phyloP scores from a whole-genome alignment of 2,113 vertebrate species.

The Fulica atra region DNA sequence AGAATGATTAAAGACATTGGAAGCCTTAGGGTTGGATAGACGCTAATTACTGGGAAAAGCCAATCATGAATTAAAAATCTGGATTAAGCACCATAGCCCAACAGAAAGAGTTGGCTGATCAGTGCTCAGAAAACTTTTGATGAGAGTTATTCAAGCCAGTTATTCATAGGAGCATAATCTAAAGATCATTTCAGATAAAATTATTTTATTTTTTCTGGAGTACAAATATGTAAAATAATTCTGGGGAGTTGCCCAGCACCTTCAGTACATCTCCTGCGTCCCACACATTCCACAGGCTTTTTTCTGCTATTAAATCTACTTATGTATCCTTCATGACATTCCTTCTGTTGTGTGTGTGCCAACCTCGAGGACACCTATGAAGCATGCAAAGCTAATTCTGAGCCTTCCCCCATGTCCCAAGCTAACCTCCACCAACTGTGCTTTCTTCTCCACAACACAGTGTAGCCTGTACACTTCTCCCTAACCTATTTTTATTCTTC shows the following conservation, averaged over 20 bases:
- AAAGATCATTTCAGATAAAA: not conserved
- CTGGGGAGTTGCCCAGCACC: not conserved
- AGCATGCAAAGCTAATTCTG: not conserved
- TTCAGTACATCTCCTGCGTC: not conserved
- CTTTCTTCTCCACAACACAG: not conserved
- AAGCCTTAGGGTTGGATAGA: not conserved
- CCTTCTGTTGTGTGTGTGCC: rapidly evolving
- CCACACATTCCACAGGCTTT: not conserved
- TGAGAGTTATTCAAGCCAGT: not conserved
- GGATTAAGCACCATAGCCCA: not conserved
- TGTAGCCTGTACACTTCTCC: not conserved
- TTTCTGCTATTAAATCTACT: not conserved
- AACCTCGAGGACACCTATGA: not conserved
- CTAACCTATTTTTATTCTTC: not conserved
- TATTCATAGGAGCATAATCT: not conserved
- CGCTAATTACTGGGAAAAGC: not conserved
- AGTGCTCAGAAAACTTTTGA: not conserved
- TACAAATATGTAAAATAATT: not conserved
- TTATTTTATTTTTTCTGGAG: not conserved
- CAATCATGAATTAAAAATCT: not conserved
- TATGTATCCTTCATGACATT: rapidly evolving
- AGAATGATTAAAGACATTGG: not conserved
- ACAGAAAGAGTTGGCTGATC: not conserved
- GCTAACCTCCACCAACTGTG: not conserved
- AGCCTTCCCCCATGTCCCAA: not conserved